Evolutionary conservation across 2,888 invertebrate genomes (phyloP).

Genomic region (Platycheirus rosarum): DNA sequence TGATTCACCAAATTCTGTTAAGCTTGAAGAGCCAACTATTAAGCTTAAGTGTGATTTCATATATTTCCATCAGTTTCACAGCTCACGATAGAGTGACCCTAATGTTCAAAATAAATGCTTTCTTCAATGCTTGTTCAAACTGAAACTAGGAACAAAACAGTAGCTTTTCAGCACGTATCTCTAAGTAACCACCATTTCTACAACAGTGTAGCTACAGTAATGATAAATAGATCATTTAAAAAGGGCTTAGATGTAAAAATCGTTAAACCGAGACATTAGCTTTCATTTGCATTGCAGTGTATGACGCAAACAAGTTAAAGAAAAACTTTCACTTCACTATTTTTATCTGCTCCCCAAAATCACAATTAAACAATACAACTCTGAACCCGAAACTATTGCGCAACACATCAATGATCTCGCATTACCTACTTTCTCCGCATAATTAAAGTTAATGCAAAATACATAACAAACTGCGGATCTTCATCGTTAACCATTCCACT

Average conservation of each 20-base stretch:
- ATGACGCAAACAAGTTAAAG: background rate
- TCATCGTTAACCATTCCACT: background rate
- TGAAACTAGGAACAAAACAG: no score
- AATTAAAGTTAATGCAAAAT: constrained; percentile 12
- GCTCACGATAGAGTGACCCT: no score
- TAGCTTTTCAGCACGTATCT: no score
- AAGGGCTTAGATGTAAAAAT: constrained; percentile 4
- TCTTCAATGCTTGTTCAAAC: no score
- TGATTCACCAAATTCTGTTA: no score
- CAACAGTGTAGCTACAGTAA: no score
- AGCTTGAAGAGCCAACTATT: no score
- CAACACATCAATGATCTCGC: constrained; percentile 10
- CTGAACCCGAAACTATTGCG: background rate
- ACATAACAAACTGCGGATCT: constrained; percentile 1
- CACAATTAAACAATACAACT: background rate
- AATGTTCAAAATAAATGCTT: no score
- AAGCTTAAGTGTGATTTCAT: no score
- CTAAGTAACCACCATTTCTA: no score
- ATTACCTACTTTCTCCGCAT: constrained; percentile 4
- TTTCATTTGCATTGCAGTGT: background rate
- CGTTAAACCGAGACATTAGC: background rate
- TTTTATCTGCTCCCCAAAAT: background rate
- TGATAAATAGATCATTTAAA: no score
- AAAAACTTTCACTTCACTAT: constrained; percentile 11
- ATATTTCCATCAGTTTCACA: no score